A percentile compares a stretch with the other conserved stretches of the same genome.
Evolutionary conservation across 2,888 invertebrate species (phyloP).

Genomic region (Drosophila eohydei): DNA sequence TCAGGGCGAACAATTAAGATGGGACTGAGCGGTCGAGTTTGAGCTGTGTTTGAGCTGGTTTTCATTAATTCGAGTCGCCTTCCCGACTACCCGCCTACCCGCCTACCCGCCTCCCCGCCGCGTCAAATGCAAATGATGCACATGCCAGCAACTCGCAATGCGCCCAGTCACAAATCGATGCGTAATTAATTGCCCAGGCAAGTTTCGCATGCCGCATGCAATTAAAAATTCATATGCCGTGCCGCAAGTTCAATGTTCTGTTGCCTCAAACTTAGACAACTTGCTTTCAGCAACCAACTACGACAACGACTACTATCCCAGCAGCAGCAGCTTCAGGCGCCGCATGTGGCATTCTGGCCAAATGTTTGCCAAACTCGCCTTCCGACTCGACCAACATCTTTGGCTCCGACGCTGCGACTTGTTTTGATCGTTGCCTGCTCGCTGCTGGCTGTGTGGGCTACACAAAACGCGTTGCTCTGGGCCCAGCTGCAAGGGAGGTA

Average conservation of each 20-base stretch:
- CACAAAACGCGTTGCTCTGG: constrained; percentile 8
- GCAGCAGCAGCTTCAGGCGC: constrained; percentile 25
- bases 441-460: constrained; percentile 69
- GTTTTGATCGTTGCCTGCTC: constrained; percentile 70
- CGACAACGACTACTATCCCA: not conserved
- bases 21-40: constrained; percentile 2
- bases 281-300: constrained; percentile 62
- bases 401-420: constrained; percentile 50
- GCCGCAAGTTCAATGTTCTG: constrained; percentile 73
- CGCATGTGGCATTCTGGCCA: constrained; percentile 57
- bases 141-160: constrained; percentile 26
- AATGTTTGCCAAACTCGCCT: constrained; percentile 50
- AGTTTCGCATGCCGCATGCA: constrained; percentile 76
- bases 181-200: constrained; percentile 73
- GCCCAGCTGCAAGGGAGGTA: constrained; percentile 11
- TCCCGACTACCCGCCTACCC: not conserved
- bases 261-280: constrained; percentile 44
- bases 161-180: constrained; percentile 76
- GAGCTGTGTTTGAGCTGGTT: constrained; percentile 18
- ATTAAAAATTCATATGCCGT: constrained; percentile 77
- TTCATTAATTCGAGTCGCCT: constrained; percentile 45
- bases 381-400: constrained; percentile 36
- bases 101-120: constrained; percentile 27
- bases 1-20: constrained; percentile 61
- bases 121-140: constrained; percentile 76